Evolutionary conservation across 1,140 invertebrate genomes (phyloP), one percentile per base, ranked within the genome.

Genomic region (Zophobas atratus): DNA sequence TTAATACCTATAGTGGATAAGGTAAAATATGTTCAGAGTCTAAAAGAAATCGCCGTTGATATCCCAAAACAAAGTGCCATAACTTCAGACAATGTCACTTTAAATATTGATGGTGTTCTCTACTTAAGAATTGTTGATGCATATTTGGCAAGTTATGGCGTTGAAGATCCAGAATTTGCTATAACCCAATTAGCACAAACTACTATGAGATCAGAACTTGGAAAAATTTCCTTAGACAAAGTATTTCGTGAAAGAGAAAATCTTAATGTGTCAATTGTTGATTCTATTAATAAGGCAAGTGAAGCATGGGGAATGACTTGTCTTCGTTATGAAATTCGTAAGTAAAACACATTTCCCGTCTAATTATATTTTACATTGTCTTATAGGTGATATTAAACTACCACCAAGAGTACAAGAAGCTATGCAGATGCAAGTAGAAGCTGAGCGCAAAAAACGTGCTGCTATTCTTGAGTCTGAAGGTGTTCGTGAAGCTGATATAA

Each of bases 341-440:
- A 93, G 92, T 92, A 57, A 34, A 53, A 39, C 51, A 43, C 49
- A 38, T 46, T 36, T 8, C n/a, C 38, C 48, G 34, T 49, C 20
- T 38, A 3, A n/a, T 57, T 55, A 20, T 51, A 73, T 85, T 81
- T 55, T 39, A 63, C 38, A 55, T 73, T 41, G 77, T 84, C 74
- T 76, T 56, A 20, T 80, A 97, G 95, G 95, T 88, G 96, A 99
- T 86, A 98, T 99, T 82, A 95, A 93, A 86, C 88, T 99, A 80
- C 99, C 99, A 4, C 87, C 89, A 1, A 92, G 97, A 86, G 96
- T 99, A 1, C 97, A 99, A 84, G 98, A 99, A 89, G 98, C 98
- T 2, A 99, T 99, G 98, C 98, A 99, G 88, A 99, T 99, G 97
- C 98, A 99, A 90, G 83, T 99, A 0, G 98, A 99, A 89, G 98